A percentile compares a stretch with the other conserved stretches of the same genome.
Evolutionary conservation across 2,888 invertebrate species (phyloP).

Genomic region (Scaptomyza caliginosa): DNA sequence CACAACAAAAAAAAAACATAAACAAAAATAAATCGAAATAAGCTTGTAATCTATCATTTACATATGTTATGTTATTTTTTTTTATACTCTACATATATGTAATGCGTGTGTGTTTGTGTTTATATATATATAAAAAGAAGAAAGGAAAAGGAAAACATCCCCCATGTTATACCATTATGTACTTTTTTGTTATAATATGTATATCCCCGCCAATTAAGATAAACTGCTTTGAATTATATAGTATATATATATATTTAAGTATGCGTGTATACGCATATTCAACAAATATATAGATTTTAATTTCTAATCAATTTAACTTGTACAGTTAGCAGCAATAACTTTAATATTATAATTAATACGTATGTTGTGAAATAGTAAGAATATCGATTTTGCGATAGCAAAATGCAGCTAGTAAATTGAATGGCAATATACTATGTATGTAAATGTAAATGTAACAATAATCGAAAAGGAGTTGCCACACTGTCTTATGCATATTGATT

Average conservation of each 20-base stretch:
- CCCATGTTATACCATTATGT: background rate
- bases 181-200: slow-evolving; percentile 1
- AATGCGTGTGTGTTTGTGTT: slow-evolving; percentile 8
- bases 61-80: slow-evolving; percentile 19
- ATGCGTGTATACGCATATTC: background rate
- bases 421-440: slow-evolving; percentile 46
- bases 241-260: background rate
- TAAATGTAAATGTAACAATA: slow-evolving; percentile 39
- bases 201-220: slow-evolving; percentile 7
- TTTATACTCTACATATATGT: background rate
- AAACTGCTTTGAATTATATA: slow-evolving; percentile 12
- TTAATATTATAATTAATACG: slow-evolving; percentile 4
- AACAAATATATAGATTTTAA: slow-evolving; percentile 7
- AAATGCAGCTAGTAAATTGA: slow-evolving; percentile 30
- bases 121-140: slow-evolving; percentile 10
- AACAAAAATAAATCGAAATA: slow-evolving; percentile 17
- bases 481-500: background rate
- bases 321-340: slow-evolving; percentile 47
- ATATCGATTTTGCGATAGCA: slow-evolving; percentile 11
- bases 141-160: no score
- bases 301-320: slow-evolving; percentile 26
- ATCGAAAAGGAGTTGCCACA: slow-evolving; percentile 6
- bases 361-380: background rate
- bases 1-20: background rate
- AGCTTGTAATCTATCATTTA: slow-evolving; percentile 17